These are phyloP conservation scores for Capitella teleta DNA, from an alignment of 1,140 invertebrate species.

Conservation along the genomic window DNA sequence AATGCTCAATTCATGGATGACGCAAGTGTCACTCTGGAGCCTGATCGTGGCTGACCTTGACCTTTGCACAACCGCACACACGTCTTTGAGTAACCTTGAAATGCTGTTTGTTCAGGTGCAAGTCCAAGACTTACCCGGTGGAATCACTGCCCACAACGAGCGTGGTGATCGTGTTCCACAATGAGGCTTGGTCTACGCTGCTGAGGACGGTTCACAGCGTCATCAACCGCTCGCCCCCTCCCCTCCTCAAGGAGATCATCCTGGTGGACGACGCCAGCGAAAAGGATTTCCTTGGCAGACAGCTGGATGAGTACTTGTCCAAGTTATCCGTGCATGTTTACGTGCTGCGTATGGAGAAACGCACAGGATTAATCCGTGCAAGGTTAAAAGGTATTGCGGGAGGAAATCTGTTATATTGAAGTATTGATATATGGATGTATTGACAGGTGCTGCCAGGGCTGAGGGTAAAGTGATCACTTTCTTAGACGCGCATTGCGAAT, in stretches of 20 bases:
- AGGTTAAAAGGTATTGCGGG: conserved; percentile 63
- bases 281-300: conserved; percentile 78
- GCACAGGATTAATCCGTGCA: conserved; percentile 87
- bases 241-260: conserved; percentile 84
- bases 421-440: background rate
- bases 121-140: conserved; percentile 24
- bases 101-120: too few species aligned
- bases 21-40: too few species aligned
- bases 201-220: conserved; percentile 92
- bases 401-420: background rate
- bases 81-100: too few species aligned
- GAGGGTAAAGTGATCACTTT: conserved; percentile 86
- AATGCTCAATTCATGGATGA: too few species aligned
- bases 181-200: conserved; percentile 94
- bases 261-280: conserved; percentile 93
- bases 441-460: conserved; percentile 73
- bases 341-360: conserved; percentile 72
- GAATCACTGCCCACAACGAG: conserved; percentile 52
- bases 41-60: too few species aligned
- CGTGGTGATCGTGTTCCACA: conserved; percentile 95
- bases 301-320: conserved; percentile 80
- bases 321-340: conserved; percentile 63
- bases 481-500: conserved; percentile 95
- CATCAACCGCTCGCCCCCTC: conserved; percentile 77
- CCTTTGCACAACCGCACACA: too few species aligned